Base-by-base conservation (phyloP, 2,797 vertebrate species). In the Loriculus beryllinus region DNA sequence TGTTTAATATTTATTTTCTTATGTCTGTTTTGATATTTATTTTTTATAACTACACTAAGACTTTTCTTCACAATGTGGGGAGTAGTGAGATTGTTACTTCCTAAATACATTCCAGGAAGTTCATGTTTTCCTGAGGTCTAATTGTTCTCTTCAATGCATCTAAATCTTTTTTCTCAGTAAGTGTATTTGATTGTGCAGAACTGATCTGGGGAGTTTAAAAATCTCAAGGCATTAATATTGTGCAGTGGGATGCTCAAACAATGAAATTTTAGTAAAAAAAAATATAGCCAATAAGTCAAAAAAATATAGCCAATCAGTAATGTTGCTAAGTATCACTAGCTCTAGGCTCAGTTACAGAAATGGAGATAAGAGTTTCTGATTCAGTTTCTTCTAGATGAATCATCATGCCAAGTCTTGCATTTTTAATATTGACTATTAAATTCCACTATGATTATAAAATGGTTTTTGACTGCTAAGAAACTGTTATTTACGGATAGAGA, bases 351-450 rank as follows among this genome's bases (percentile, higher is more conserved):
- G 75, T 60, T 88, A 88, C 35, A 15, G 43, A 88, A 90, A 86
- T 21, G 31, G 67, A 90, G 56, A 63, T 37, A 59, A 51, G 70
- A 52, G 26, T 60, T 82, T 86, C 54, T 88, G 76, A 80, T 83
- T 78, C 35, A 54, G 35, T 85, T 93, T 80, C 21, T 88, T 82
- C 86, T 84, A 35, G 26, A 9, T 43, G 81, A 90, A 70, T 82
- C 83, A 64, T 68, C 64, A 64, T 60, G 51, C 45, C 40, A 81
- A 83, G 45, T 49, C 49, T 57, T 76, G 42, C 45, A 68, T 90
- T 92, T 93, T 79, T 10, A 67, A 78, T 88, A 77, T n/a, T 80
- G 60, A 67, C 48, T 88, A 59, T 86, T 93, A 79, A 82, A 88
- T 88, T 79, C 60, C 87, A 7, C 65, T 74, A 15, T 56, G 45